Base-by-base conservation (phyloP, 1,140 invertebrate genomes). In the Brachionus plicatilis region DNA sequence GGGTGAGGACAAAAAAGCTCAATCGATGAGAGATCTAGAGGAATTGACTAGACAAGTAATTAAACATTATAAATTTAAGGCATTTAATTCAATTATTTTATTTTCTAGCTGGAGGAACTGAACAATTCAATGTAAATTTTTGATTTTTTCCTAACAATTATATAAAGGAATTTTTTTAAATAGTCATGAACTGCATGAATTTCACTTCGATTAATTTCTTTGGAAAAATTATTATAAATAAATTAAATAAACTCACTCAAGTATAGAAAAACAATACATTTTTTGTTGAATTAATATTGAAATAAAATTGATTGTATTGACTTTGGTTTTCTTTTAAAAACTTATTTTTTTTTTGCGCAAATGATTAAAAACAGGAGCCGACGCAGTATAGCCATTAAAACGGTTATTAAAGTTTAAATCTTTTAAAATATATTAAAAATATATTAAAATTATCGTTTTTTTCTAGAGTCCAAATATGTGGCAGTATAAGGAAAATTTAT, bases 121-220 rank as follows among this genome's bases (percentile, higher is more conserved):
- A 82, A 82, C 45, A 82, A 47, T 47, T 82, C 79, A 37, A 82
- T 82, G 79, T 82, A 82, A 82, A 8, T 33, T 60, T 76, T 70
- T 9, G 7, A n/a, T 50, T 14, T 20, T 53, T 37, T 37, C 6
- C 33, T 37, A 37, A 3, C 33, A 37, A 37, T 37, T 37, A 37
- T 37, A 37, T 37, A 37, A 37, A 37, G 12, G 1, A 47, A n/a
- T 33, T 45, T 68, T 82, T 65, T 60, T 24, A 12, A 65, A 37
- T 17, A 82, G 79, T 45, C 79, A 82, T 27, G 79, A 82, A 37
- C 20, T 82, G 14, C 79, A 82, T 43, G 79, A 82, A 43, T 65
- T 82, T 27, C 53, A 82, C 27, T 82, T 82, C 14, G 53, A 82
- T 65, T 80, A 50, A 56, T 17, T 37, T 17, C 47, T 37, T 37